Conservation (phyloP, 2,888 invertebrate species). For the Eupithecia insigniata region DNA sequence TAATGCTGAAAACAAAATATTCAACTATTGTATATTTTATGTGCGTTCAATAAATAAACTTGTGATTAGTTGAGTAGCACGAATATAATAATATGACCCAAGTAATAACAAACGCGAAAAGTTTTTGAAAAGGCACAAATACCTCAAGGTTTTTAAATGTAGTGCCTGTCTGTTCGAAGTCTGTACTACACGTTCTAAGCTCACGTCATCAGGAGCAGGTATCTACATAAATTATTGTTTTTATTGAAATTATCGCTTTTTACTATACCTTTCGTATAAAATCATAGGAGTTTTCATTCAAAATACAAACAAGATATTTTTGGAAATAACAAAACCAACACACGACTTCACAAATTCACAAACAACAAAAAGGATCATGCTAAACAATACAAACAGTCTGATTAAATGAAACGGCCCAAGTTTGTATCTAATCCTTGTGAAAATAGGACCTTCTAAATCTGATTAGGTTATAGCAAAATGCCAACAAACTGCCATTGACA, state of each 20-base stretch:
- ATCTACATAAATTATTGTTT: not conserved
- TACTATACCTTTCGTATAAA: not conserved
- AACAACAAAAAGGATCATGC: too few species aligned
- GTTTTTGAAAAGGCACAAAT: conserved; percentile 26
- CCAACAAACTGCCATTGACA: not conserved
- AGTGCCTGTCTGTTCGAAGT: not conserved
- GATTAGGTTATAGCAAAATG: not conserved
- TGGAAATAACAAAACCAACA: too few species aligned
- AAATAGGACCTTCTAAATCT: not conserved
- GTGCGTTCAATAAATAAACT: not conserved
- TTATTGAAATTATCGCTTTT: not conserved
- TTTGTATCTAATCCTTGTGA: not conserved
- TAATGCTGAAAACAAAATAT: conserved; percentile 52
- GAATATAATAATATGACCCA: not conserved
- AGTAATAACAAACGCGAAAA: conserved; percentile 28
- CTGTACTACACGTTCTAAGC: not conserved
- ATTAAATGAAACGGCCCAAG: not conserved
- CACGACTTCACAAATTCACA: too few species aligned
- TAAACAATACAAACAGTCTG: not conserved
- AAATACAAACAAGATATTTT: not conserved
- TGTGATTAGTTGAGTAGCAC: not conserved
- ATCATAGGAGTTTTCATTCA: not conserved
- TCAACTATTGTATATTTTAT: not conserved
- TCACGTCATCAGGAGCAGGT: conserved; percentile 27
- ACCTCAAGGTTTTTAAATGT: conserved; percentile 21